These are phyloP conservation scores for Stichopus chloronotus DNA, from an alignment of 35 echinoderm and acorn worm genomes.

Conservation along the genomic window DNA sequence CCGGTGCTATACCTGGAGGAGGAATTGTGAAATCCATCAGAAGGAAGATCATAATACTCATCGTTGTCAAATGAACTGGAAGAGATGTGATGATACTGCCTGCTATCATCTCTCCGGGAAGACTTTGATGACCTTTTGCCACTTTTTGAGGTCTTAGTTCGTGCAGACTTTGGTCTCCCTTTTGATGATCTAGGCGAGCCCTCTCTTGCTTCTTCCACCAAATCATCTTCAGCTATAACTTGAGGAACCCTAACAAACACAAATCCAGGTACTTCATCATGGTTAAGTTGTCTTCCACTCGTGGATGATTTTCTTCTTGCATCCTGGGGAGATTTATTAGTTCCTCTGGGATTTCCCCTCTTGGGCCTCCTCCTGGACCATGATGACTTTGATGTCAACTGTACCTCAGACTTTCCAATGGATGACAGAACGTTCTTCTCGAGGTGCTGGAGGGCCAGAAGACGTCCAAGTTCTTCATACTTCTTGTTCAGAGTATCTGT, in stretches of 20 bases:
- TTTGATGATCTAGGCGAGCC: not conserved
- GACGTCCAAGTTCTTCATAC: constrained; percentile 49
- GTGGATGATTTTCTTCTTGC: not conserved
- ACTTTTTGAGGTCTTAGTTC: not conserved
- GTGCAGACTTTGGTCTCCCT: not conserved
- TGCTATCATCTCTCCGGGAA: not conserved
- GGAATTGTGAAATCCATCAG: not conserved
- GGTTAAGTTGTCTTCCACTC: not conserved
- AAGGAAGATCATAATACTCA: not conserved
- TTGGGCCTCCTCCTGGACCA: not conserved
- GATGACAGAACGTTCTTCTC: constrained; percentile 39
- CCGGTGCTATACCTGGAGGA: not conserved
- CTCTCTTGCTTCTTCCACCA: not conserved
- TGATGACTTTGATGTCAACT: not conserved
- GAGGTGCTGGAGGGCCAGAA: constrained; percentile 12
- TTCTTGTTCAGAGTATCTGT: constrained; percentile 42
- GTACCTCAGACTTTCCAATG: not conserved
- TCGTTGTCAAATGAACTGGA: not conserved
- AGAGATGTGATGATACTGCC: too few relatives aligned
- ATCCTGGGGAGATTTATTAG: not conserved
- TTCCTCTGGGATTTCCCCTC: not conserved
- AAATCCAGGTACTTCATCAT: not conserved
- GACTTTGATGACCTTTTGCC: not conserved
- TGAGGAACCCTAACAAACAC: constrained; percentile 17
- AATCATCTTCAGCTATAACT: not conserved